These are phyloP conservation scores for Cryptocheilus praepositus DNA, from an alignment of 2,888 invertebrate genomes.

Conservation along the genomic window DNA sequence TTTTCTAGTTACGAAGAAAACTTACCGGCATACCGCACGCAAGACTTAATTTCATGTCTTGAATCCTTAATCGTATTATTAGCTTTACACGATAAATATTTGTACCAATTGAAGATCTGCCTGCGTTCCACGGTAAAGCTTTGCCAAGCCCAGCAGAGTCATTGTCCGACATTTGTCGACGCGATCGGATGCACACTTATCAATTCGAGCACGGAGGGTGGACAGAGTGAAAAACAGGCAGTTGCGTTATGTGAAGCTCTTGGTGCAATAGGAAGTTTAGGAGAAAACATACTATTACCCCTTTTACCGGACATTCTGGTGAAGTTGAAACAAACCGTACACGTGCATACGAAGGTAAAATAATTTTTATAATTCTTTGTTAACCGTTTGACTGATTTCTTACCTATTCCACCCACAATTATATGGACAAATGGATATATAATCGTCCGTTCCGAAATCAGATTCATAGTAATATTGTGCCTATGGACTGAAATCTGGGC, in stretches of 20 bases:
- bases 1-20: slow-evolving; percentile 80
- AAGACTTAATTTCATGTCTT: slow-evolving; percentile 81
- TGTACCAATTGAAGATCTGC: slow-evolving; percentile 80
- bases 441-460: too few species aligned
- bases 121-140: slow-evolving; percentile 85
- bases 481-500: too few species aligned
- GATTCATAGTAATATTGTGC: too few species aligned
- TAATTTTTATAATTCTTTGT: neutral
- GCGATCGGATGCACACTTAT: slow-evolving; percentile 78
- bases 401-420: too few species aligned
- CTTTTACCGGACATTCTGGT: slow-evolving; percentile 78
- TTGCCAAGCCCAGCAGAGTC: slow-evolving; percentile 80
- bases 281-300: slow-evolving; percentile 77
- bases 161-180: slow-evolving; percentile 81
- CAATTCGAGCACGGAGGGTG: slow-evolving; percentile 60
- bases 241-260: slow-evolving; percentile 84
- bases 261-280: slow-evolving; percentile 83
- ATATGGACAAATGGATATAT: too few species aligned
- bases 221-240: slow-evolving; percentile 65
- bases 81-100: slow-evolving; percentile 75
- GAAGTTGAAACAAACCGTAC: slow-evolving; percentile 73
- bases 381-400: neutral
- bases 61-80: slow-evolving; percentile 82
- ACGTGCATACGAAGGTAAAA: slow-evolving; percentile 71
- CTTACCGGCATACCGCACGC: slow-evolving; percentile 79